Conservation (phyloP, 1,140 invertebrate genomes). For the Drosophila parvula region DNA sequence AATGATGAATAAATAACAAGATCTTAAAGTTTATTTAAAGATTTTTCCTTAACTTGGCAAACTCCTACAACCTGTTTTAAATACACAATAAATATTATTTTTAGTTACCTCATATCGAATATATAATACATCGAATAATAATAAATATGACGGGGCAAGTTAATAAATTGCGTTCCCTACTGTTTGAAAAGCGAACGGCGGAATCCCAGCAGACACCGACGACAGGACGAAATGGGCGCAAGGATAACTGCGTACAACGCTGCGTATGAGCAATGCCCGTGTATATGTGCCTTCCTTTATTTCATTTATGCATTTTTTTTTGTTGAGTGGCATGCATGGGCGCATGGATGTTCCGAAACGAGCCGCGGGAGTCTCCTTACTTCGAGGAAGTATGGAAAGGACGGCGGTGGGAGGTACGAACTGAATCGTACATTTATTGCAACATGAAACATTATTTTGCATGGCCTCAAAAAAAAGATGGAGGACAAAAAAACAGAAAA, state of each 20-base stretch:
- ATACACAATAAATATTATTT: not conserved
- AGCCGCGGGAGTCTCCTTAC: slow-evolving; percentile 12
- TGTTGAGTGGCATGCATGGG: slow-evolving; percentile 49
- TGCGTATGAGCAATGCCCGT: slow-evolving; percentile 69
- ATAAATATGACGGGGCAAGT: slow-evolving; percentile 35
- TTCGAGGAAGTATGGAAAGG: slow-evolving; percentile 30
- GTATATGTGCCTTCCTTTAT: slow-evolving; percentile 31
- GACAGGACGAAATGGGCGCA: slow-evolving; percentile 65
- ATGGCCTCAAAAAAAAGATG: slow-evolving; percentile 69
- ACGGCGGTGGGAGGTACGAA: slow-evolving; percentile 4
- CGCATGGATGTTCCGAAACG: slow-evolving; percentile 28
- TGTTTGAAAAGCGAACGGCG: slow-evolving; percentile 47
- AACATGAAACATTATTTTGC: slow-evolving; percentile 83
- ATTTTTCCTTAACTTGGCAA: not conserved
- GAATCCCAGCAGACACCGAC: slow-evolving; percentile 10
- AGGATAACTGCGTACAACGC: slow-evolving; percentile 74
- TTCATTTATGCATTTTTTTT: slow-evolving; percentile 38
- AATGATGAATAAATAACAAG: not conserved
- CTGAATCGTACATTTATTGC: slow-evolving; percentile 79
- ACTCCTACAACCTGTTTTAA: not conserved
- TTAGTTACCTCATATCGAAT: not conserved
- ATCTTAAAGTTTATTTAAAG: not conserved
- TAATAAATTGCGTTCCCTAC: slow-evolving; percentile 55
- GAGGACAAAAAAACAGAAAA: slow-evolving; percentile 13
- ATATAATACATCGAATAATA: slow-evolving; percentile 29